Base-by-base conservation (phyloP, 2,888 invertebrate genomes). In the Tupiocoris notatus region DNA sequence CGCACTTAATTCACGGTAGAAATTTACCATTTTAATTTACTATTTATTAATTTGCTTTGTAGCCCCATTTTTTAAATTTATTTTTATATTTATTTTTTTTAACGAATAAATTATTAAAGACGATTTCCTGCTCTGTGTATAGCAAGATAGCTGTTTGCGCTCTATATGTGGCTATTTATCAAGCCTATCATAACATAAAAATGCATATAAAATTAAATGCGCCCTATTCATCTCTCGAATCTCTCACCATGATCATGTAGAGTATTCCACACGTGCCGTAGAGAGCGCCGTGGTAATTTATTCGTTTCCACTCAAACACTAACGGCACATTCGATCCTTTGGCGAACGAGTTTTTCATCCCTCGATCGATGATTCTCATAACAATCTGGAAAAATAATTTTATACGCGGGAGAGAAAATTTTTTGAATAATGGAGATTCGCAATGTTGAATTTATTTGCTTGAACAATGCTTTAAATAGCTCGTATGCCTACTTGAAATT, bases 261-360 rank as follows among this genome's bases (percentile, higher is more conserved):
- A 95, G 84, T 82, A 96, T 95, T 9, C 96, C 96, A 78, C 91
- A 89, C 79, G 93, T 84, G 21, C 95, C 96, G 86, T 96, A 96
- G 63, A 96, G 96, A 59, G 92, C 95, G 17, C 96, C 96, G 67
- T 94, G 85, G 83, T 96, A 96, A 82, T 90, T 87, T 82, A 90
- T 91, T 54, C 90, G 90, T 84, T 96, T 94, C 94, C 95, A 96
- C 81, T 90, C 87, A 85, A 91, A 96, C 87, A 93, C 89, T 58
- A 96, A 85, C 0, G 94, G 92, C 79, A 88, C 86, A 63, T 86
- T 85, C 64, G 86, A 78, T 54, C 77, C 67, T 79, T 86, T 85
- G 78, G 85, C 12, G 39, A 12, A 39, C 3, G 39, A 39, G 39
- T 39, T 39, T 12, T 39, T 39, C 39, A 39, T 39, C 6, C 39